phyloP scores from a whole-genome alignment of 2,888 invertebrate species.

The Acutogordius australiensis region DNA sequence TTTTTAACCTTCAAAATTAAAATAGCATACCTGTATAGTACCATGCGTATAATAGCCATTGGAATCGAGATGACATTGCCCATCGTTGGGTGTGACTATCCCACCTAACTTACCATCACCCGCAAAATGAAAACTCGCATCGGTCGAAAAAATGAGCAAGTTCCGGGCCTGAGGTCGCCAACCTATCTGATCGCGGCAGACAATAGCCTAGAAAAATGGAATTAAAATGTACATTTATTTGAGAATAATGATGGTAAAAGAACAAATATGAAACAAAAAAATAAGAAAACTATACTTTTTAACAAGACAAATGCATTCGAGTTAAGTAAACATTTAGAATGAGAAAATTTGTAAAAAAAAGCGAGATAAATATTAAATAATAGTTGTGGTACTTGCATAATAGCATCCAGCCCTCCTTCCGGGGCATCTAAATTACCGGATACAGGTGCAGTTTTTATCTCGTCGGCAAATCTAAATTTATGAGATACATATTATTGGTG shows the following conservation, averaged over 20 bases:
- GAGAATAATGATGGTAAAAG: too few species aligned
- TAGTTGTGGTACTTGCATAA: constrained; percentile 51
- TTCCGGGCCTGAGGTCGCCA: constrained; percentile 76
- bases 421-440: constrained; percentile 92
- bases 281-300: too few species aligned
- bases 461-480: constrained; percentile 18
- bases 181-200: constrained; percentile 50
- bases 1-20: too few species aligned
- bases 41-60: constrained; percentile 41
- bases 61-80: constrained; percentile 47
- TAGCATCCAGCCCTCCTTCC: constrained; percentile 94
- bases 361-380: background rate
- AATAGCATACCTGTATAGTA: constrained; percentile 14
- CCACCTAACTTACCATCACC: constrained; percentile 87
- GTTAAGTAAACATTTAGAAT: too few species aligned
- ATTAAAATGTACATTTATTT: background rate
- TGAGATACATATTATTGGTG: too few species aligned
- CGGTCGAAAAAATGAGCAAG: constrained; percentile 80
- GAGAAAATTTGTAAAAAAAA: too few species aligned
- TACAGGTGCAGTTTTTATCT: constrained; percentile 46
- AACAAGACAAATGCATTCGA: too few species aligned
- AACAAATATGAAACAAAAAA: too few species aligned
- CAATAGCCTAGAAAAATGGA: constrained; percentile 12
- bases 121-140: constrained; percentile 92
- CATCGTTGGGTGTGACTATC: constrained; percentile 70